Evolutionary conservation across 2,113 vertebrate species (phyloP), one percentile per base, ranked within the genome.

Genomic region (Perca fluviatilis): DNA sequence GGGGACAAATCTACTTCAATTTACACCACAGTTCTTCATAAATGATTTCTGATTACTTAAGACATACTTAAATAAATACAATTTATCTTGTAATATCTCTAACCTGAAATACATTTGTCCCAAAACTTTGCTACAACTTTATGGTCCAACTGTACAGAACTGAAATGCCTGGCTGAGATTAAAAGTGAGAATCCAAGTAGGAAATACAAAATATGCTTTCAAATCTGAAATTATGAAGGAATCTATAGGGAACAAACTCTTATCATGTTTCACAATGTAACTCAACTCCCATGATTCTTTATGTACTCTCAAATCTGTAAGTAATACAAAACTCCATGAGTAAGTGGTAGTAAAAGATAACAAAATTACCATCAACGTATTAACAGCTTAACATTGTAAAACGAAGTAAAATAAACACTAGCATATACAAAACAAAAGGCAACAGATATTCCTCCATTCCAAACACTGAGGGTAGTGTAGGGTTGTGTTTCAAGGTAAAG

Each of bases 391-490:
- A 87, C 74, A 78, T 72, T 80, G 62, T 86, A 81, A 88, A 84
- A 85, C 67, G 87, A 79, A 74, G 33, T 27, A 65, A 77, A 81
- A 72, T 30, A 76, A 85, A 82, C 67, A 77, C 76, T 82, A 80
- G 46, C 30, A 80, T 84, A 88, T 76, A 43, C 40, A 86, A 90
- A 89, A 87, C 61, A 91, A 89, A 93, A 92, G 90, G 89, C 88
- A 93, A 94, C 87, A 88, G 73, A 89, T 65, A 77, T 77, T 82
- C 83, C 86, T 91, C 82, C 61, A 53, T 70, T 80, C 74, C 47
- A 14, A 92, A 68, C 25, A 36, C 69, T 92, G 91, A 91, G 86
- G 47, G 84, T 84, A 88, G 87, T 74, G 49, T 84, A 54, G 84
- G 78, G 70, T 82, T 81, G 87, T 84, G 81, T 89, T 90, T 89